Base-by-base conservation (phyloP, 2,113 vertebrate species). In the Eonycteris spelaea region DNA sequence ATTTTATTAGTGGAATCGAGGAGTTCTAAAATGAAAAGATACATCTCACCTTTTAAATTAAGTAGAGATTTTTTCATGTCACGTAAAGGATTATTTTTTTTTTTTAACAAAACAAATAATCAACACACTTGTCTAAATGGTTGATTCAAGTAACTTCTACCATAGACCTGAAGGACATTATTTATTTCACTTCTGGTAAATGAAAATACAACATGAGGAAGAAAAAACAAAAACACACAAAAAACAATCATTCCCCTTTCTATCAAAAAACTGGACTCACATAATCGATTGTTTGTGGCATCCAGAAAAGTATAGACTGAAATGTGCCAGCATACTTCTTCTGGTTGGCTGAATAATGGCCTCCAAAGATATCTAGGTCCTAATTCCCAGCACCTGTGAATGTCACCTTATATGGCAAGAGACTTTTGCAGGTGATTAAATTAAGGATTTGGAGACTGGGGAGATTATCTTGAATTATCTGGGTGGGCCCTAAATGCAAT, bases 111-210 rank as follows among this genome's bases (percentile, higher is more conserved):
- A 70, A 70, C 70, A 48, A 38, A 92, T 67, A n/a, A 63, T 63
- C 78, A 85, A 51, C 45, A 14, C 93, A 75, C 10, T 67, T 68
- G 28, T 68, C 53, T 48, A 87, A 84, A 86, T 67, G 70, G n/a
- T 59, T 94, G 1, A 82, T 73, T 93, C 82, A 95, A 89, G 35
- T 22, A 53, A 40, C 86, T 61, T 70, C 45, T 68, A 83, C 57
- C 61, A 40, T 10, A 30, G 35, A 70, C 6, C 59, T 35, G 22
- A 96, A 91, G 53, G 26, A 65, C 6, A 35, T 87, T 6, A 92
- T 91, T 89, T 61, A 90, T 90, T 94, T 95, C 67, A 30, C 33
- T 67, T 86, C 35, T 85, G 38, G 80, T 71, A 84, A 94, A 38
- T 45, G 18, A 48, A 95, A 94, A 89, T 40, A 16, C 18, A 95